Conservation (phyloP, 92 coral and sea anemone genomes). For the Isaurus tuberculatus region DNA sequence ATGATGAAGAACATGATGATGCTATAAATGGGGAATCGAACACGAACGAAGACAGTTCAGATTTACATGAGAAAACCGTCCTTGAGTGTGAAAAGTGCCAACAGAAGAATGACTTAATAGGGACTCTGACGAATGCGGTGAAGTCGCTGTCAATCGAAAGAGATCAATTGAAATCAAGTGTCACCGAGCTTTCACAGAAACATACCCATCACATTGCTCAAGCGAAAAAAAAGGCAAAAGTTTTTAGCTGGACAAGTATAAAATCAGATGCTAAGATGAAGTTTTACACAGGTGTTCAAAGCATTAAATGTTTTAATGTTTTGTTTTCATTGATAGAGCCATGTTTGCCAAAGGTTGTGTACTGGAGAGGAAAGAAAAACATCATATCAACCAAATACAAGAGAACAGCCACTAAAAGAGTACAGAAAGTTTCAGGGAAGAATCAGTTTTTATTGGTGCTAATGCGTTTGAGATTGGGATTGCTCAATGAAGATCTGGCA, state of each 20-base stretch:
- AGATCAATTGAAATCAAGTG: constrained; percentile 42
- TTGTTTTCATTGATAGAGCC: constrained; percentile 47
- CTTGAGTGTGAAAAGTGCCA: constrained; percentile 43
- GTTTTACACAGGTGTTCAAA: constrained; percentile 53
- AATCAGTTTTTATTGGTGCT: constrained; percentile 50
- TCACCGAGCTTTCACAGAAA: constrained; percentile 43
- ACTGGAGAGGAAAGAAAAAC: constrained; percentile 57
- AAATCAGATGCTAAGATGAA: constrained; percentile 60
- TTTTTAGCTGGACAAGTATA: constrained; percentile 45
- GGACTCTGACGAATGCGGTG: constrained; percentile 38
- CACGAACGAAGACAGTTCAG: constrained; percentile 45
- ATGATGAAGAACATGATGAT: constrained; percentile 41
- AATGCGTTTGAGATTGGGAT: constrained; percentile 53
- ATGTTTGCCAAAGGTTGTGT: constrained; percentile 47
- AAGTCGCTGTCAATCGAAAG: constrained; percentile 31
- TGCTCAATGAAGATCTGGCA: constrained; percentile 51
- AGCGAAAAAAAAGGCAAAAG: constrained; percentile 37
- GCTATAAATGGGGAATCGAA: constrained; percentile 36
- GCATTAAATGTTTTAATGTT: constrained; percentile 53
- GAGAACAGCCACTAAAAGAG: constrained; percentile 48
- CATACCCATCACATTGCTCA: constrained; percentile 41
- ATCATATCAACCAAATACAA: constrained; percentile 45
- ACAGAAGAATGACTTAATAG: constrained; percentile 12
- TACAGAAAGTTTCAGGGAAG: constrained; percentile 52
- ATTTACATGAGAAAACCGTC: constrained; percentile 22